phyloP scores from a whole-genome alignment of 2,113 vertebrate species.

The Megaleporinus macrocephalus region DNA sequence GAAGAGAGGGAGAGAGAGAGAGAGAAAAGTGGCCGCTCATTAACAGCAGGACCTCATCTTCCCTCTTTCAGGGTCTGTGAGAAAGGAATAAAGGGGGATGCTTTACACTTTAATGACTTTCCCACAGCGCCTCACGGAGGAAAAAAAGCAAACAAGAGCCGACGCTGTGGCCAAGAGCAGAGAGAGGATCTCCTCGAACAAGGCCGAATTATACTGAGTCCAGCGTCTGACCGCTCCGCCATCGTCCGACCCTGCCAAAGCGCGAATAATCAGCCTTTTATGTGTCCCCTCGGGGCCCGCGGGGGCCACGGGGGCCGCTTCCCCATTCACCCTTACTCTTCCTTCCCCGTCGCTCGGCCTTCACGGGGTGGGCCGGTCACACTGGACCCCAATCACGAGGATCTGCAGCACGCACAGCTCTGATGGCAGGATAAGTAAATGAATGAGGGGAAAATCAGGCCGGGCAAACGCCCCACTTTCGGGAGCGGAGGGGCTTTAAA shows the following conservation, averaged over 20 bases:
- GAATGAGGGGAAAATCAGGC: not conserved
- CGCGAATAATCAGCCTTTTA: slow-evolving; percentile 75
- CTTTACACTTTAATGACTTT: slow-evolving; percentile 82
- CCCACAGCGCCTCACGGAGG: slow-evolving; percentile 75
- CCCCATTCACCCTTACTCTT: slow-evolving; percentile 60
- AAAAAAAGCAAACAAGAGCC: slow-evolving; percentile 44
- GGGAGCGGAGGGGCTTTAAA: not conserved
- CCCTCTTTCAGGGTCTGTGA: slow-evolving; percentile 61
- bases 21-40: slow-evolving; percentile 49
- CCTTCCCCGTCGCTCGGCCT: slow-evolving; percentile 59
- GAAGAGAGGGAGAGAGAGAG: not conserved
- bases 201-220: slow-evolving; percentile 69
- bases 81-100: slow-evolving; percentile 70
- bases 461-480: not conserved
- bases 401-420: slow-evolving; percentile 17
- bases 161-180: slow-evolving; percentile 43
- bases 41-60: slow-evolving; percentile 70
- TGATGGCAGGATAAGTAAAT: not conserved
- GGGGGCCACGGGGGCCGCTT: slow-evolving; percentile 70
- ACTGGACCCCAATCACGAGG: slow-evolving; percentile 39
- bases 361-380: slow-evolving; percentile 48
- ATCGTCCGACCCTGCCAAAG: slow-evolving; percentile 61
- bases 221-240: slow-evolving; percentile 62
- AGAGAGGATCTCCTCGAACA: slow-evolving; percentile 56
- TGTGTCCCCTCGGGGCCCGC: slow-evolving; percentile 65